Evolutionary conservation across 2,888 invertebrate genomes (phyloP), one percentile per base, ranked within the genome.

Genomic region (Sphecodes monilicornis): DNA sequence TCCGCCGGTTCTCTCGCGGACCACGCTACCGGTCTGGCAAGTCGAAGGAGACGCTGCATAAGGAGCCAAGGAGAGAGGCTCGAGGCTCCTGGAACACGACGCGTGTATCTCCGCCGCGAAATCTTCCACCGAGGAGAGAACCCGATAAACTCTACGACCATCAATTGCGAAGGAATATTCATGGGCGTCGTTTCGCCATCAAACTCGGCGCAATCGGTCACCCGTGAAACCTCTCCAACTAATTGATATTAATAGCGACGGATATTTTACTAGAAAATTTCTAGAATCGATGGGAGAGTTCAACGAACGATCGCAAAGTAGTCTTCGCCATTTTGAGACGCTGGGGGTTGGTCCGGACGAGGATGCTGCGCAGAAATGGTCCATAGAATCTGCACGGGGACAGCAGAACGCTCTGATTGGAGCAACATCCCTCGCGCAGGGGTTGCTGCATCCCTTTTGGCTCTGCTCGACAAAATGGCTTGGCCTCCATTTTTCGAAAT

Each of bases 341-440:
- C 18, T 13, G 43, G 71, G 87, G 87, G 88, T 86, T 86, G 89
- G 91, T 85, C 88, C 90, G 86, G 75, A 60, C 13, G 69, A 87
- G 89, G 91, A 90, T 89, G 90, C 89, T 91, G 91, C 86, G 90
- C 88, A 76, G 60, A 22, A 16, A 26, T 4, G 22, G 36, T 36
- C 39, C 41, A 6, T 22, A 8, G 16, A 18, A 77, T 76, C 66
- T 71, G 5, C n/a, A 39, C 60, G 16, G 72, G 43, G 57, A 66
- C 46, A 64, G 74, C 73, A 29, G 39, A 16, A 36, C 22, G n/a
- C 1, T 50, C 76, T 32, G 60, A 85, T 85, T 85, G 82, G 86
- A 76, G 36, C 86, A 46, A 41, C 76, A 76, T 69, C 78, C 71
- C 69, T 60, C 5, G 16, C 57, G 10, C n/a, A 8, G 32, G 60